phyloP scores from a whole-genome alignment of 2,888 invertebrate species.

The Sarcophaga carnaria region DNA sequence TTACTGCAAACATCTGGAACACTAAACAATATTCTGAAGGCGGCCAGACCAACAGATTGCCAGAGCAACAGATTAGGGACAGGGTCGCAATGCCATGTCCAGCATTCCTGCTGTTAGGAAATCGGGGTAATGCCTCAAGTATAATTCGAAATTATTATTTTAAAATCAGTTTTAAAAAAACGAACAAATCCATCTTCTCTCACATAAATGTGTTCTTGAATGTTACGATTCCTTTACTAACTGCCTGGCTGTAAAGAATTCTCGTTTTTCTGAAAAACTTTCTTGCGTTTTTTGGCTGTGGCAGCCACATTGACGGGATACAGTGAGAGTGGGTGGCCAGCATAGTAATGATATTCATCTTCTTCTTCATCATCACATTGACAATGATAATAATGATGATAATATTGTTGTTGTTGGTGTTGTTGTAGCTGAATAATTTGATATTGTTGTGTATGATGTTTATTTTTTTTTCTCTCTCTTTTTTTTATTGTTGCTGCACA shows the following conservation, averaged over 20 bases:
- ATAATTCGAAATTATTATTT: not conserved
- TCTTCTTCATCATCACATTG: not conserved
- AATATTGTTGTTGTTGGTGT: constrained; percentile 11
- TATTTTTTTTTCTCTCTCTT: not conserved
- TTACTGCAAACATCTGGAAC: too few relatives aligned
- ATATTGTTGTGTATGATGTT: constrained; percentile 42
- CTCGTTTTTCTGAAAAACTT: not conserved
- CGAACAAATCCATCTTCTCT: too few relatives aligned
- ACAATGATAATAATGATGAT: not conserved
- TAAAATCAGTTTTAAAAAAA: too few relatives aligned
- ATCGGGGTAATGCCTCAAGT: too few relatives aligned
- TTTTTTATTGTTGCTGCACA: not conserved
- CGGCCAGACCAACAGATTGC: too few relatives aligned
- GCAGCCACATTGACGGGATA: not conserved
- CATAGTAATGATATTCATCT: not conserved
- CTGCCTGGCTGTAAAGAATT: constrained; percentile 3
- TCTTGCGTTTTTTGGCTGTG: not conserved
- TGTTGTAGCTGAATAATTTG: constrained; percentile 44
- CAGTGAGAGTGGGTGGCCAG: constrained; percentile 40
- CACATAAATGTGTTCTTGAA: not conserved
- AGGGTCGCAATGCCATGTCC: too few relatives aligned
- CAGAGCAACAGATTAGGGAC: too few relatives aligned
- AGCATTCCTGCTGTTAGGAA: too few relatives aligned
- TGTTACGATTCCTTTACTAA: constrained; percentile 1
- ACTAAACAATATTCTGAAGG: too few relatives aligned